These are phyloP conservation scores for Dynastes grantii DNA, from an alignment of 2,888 invertebrate genomes.

Conservation along the genomic window DNA sequence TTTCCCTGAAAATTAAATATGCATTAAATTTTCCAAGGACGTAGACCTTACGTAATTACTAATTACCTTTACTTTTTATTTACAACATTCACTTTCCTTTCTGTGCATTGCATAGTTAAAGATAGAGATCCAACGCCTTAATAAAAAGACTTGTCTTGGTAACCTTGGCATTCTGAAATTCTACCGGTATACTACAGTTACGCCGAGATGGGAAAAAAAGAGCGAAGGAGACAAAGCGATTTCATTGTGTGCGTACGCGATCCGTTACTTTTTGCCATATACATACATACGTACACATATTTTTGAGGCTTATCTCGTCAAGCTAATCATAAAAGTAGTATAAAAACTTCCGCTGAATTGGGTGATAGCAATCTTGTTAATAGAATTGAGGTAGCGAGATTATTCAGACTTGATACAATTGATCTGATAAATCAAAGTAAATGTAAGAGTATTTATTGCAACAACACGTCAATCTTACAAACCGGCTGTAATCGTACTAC, in stretches of 20 bases:
- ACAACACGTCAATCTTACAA: not conserved
- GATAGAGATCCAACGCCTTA: constrained; percentile 46
- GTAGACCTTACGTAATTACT: constrained; percentile 29
- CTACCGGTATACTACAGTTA: constrained; percentile 40
- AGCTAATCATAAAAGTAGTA: constrained; percentile 17
- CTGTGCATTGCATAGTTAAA: constrained; percentile 42
- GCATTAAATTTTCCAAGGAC: constrained; percentile 31
- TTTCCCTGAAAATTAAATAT: constrained; percentile 13
- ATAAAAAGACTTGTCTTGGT: constrained; percentile 45
- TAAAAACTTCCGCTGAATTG: constrained; percentile 38
- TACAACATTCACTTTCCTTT: constrained; percentile 49
- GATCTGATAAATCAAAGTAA: constrained; percentile 7
- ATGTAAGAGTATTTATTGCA: constrained; percentile 7
- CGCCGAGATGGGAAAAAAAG: constrained; percentile 17
- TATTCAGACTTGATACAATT: constrained; percentile 15
- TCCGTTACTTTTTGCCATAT: constrained; percentile 25
- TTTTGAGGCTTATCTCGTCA: not conserved
- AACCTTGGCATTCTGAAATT: constrained; percentile 47
- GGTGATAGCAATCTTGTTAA: constrained; percentile 15
- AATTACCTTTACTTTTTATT: constrained; percentile 25
- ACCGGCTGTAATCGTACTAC: not conserved
- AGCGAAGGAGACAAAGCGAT: constrained; percentile 21
- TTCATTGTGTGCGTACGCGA: constrained; percentile 12
- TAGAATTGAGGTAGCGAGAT: constrained; percentile 13
- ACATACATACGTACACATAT: not conserved